phyloP scores from a whole-genome alignment of 1,140 invertebrate species.

The Lasioglossum albipes region DNA sequence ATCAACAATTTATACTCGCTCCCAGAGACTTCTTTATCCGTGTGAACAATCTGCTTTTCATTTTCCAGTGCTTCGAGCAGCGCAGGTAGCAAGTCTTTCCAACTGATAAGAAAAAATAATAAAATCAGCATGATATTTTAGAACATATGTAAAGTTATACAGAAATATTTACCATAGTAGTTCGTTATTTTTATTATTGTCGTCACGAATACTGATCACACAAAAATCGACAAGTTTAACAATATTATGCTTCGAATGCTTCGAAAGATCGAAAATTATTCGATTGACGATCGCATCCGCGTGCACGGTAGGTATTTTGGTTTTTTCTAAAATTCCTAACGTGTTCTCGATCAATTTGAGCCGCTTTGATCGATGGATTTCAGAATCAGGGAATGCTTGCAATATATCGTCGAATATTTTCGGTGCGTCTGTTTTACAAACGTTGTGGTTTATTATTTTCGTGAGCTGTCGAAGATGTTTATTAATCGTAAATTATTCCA shows the following conservation, averaged over 20 bases:
- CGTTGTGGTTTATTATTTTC: slow-evolving; percentile 53
- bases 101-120: slow-evolving; percentile 65
- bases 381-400: slow-evolving; percentile 55
- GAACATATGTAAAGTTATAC: neutral
- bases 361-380: slow-evolving; percentile 64
- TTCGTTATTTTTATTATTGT: slow-evolving; percentile 63
- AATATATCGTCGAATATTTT: slow-evolving; percentile 66
- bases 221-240: slow-evolving; percentile 73
- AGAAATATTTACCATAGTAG: slow-evolving; percentile 62
- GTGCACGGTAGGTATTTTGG: slow-evolving; percentile 60
- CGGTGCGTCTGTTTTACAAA: slow-evolving; percentile 58
- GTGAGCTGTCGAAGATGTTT: slow-evolving; percentile 60
- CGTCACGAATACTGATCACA: slow-evolving; percentile 66
- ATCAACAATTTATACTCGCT: slow-evolving; percentile 77
- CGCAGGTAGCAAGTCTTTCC: slow-evolving; percentile 79
- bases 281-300: slow-evolving; percentile 65
- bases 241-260: slow-evolving; percentile 62
- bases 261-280: slow-evolving; percentile 70
- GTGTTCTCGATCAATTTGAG: slow-evolving; percentile 63
- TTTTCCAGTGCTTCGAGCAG: slow-evolving; percentile 76
- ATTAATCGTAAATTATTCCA: neutral
- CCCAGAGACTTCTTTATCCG: slow-evolving; percentile 74
- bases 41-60: slow-evolving; percentile 74
- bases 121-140: neutral
- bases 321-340: slow-evolving; percentile 55